phyloP scores from a whole-genome alignment of 1,140 invertebrate species.

The Calycopis cecrops region DNA sequence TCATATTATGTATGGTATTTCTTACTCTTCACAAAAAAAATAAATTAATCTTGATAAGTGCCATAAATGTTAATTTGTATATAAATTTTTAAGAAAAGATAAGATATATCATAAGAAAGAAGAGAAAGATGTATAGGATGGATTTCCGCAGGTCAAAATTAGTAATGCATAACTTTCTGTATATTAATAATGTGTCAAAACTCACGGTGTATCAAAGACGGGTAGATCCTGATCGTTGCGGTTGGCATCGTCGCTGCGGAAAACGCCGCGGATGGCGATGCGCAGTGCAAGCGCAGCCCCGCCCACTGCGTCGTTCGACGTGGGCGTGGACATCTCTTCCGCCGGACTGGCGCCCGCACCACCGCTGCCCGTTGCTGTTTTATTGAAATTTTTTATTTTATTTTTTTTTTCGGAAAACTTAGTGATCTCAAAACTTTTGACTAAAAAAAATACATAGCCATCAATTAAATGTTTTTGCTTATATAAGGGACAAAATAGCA shows the following conservation, averaged over 20 bases:
- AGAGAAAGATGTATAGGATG: too few species aligned
- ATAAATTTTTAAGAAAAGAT: too few species aligned
- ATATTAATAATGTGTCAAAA: constrained; percentile 13
- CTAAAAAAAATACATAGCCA: too few species aligned
- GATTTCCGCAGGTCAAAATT: too few species aligned
- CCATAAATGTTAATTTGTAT: too few species aligned
- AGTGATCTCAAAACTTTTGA: too few species aligned
- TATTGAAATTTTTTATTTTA: neutral
- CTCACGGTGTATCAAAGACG: constrained; percentile 53
- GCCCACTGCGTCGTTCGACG: constrained; percentile 39
- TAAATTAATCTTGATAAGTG: too few species aligned
- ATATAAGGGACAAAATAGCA: too few species aligned
- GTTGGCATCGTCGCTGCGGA: constrained; percentile 39
- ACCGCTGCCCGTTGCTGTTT: constrained; percentile 13
- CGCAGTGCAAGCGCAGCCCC: constrained; percentile 47
- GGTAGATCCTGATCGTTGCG: constrained; percentile 44
- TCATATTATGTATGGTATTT: too few species aligned
- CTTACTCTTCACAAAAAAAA: too few species aligned
- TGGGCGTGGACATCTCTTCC: constrained; percentile 52
- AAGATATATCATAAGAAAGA: too few species aligned
- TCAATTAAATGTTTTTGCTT: too few species aligned
- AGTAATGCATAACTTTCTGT: neutral
- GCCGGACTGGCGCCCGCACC: constrained; percentile 57
- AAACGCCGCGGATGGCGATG: constrained; percentile 50
- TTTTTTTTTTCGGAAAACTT: neutral